Evolutionary conservation across 2,113 vertebrate species (phyloP).

Genomic region (Lasiurus borealis): DNA sequence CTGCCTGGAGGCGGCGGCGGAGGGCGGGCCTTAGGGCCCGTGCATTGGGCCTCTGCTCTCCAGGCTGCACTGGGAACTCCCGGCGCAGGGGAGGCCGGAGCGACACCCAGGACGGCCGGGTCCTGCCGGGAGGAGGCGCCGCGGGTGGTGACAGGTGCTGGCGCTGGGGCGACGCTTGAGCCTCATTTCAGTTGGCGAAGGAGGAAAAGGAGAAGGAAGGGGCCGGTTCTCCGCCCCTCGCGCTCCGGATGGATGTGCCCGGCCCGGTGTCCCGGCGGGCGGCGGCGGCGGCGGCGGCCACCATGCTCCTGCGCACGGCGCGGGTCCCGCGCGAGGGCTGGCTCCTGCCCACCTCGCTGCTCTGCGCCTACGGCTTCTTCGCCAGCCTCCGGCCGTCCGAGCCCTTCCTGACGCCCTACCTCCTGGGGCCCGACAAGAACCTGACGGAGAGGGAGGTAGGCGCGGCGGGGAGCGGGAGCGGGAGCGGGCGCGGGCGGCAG

Average conservation of each 20-base stretch:
- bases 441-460: slow-evolving; percentile 92
- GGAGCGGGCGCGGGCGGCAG: accelerated
- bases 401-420: slow-evolving; percentile 94
- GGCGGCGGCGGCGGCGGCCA: slow-evolving; percentile 72
- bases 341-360: slow-evolving; percentile 89
- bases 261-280: slow-evolving; percentile 52
- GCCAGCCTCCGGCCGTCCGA: slow-evolving; percentile 93
- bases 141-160: background rate
- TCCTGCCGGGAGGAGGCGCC: background rate
- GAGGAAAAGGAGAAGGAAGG: background rate
- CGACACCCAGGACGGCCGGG: accelerated
- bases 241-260: slow-evolving; percentile 67
- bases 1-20: background rate
- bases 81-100: accelerated
- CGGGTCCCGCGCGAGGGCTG: slow-evolving; percentile 77
- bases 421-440: slow-evolving; percentile 92
- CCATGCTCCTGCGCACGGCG: slow-evolving; percentile 69
- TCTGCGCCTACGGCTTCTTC: slow-evolving; percentile 95
- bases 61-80: accelerated
- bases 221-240: background rate
- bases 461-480: background rate
- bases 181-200: background rate
- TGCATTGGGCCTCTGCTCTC: accelerated
- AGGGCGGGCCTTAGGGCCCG: background rate
- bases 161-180: background rate